These are phyloP conservation scores for Channa maculata DNA, from an alignment of 2,113 vertebrate species.

Conservation along the genomic window DNA sequence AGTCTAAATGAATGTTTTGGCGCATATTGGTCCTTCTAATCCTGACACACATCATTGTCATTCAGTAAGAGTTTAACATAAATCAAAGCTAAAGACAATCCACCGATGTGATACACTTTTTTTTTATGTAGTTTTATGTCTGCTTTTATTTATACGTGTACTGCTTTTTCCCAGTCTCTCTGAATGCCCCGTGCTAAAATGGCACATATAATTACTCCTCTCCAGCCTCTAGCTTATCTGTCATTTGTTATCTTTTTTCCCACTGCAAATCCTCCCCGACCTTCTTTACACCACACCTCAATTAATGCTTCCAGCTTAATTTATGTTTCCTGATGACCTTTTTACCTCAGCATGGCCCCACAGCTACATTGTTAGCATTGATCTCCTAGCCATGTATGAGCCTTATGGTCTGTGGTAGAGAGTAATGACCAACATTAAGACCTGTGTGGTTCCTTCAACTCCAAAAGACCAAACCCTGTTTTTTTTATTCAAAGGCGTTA, in stretches of 20 bases:
- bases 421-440: slow-evolving; percentile 58
- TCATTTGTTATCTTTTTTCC: not conserved
- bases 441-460: not conserved
- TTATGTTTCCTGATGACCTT: slow-evolving; percentile 50
- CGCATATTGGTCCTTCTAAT: not conserved
- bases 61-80: not conserved
- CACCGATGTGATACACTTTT: too few relatives aligned
- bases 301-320: slow-evolving; percentile 45
- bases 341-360: slow-evolving; percentile 51
- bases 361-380: slow-evolving; percentile 62
- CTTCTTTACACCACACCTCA: slow-evolving; percentile 16
- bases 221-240: not conserved
- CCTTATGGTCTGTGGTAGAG: slow-evolving; percentile 21
- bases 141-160: too few relatives aligned
- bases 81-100: not conserved
- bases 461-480: too few relatives aligned
- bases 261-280: not conserved
- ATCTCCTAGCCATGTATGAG: slow-evolving; percentile 49
- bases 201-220: not conserved
- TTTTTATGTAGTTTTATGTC: too few relatives aligned
- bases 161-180: not conserved
- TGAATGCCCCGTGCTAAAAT: not conserved
- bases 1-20: slow-evolving; percentile 4
- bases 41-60: not conserved
- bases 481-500: too few relatives aligned